Evolutionary conservation across 92 coral and sea anemone genomes (phyloP), one percentile per base, ranked within the genome.

Genomic region (Isaurus tuberculatus): DNA sequence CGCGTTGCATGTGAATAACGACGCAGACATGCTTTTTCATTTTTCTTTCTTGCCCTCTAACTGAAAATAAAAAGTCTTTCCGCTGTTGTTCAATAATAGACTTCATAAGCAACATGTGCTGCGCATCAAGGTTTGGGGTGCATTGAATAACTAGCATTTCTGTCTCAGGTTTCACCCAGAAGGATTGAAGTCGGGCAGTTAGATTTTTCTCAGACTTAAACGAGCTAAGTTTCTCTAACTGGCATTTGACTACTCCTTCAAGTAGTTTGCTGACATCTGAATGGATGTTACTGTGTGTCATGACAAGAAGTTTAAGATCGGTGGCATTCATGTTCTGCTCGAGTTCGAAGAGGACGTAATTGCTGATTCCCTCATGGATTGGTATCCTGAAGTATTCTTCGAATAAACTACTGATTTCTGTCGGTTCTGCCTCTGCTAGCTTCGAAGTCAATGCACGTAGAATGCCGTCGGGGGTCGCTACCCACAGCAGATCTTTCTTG

Each of bases 381-480:
- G 98, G 96, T 67, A 80, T 85, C 63, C 83, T 55, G 86, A 94
- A 96, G 74, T 92, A 96, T 55, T 70, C 82, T 37, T 85, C 48
- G 81, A 86, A 79, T 32, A 94, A 68, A 0, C 84, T 31, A 55
- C 85, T 87, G 16, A 90, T 89, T 22, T 94, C 98, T 31, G 86
- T 74, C 23, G 88, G 84, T 57, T 77, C 83, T 46, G 28, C 80
- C 16, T 65, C 63, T 0, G 91, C 61, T 28, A 87, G 87, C n/a
- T 29, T 53, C 25, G 98, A 94, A 60, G 83, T 79, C 48, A 85
- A 65, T 43, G 92, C 75, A 65, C 99, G 88, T 26, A 96, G 74
- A 13, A 96, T 97, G 29, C 94, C 99, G 83, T 96, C 99, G 25
- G 99, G 98, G 27, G 91, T 83, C 27, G 99, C 99, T 10, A 91